phyloP scores from a whole-genome alignment of 2,113 vertebrate species.

The Tenrec ecaudatus region DNA sequence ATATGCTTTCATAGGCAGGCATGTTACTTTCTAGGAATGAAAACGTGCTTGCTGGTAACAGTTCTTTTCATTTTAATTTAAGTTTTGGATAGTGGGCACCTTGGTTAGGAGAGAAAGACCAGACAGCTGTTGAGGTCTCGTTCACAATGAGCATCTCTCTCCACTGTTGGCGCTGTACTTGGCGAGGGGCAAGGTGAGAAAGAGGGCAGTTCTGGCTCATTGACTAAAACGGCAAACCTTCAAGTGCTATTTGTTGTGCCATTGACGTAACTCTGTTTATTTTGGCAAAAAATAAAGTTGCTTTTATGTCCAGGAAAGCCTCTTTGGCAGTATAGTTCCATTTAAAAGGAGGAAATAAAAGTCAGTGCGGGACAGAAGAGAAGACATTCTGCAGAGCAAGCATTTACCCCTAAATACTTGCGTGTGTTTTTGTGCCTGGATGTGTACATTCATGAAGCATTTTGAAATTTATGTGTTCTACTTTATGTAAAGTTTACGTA shows the following conservation, averaged over 20 bases:
- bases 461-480: slow-evolving; percentile 13
- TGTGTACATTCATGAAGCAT: slow-evolving; percentile 33
- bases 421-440: not conserved
- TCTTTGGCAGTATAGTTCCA: slow-evolving; percentile 32
- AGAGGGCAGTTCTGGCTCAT: not conserved
- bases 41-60: slow-evolving; percentile 45
- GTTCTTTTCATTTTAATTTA: slow-evolving; percentile 60
- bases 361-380: not conserved
- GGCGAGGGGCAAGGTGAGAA: not conserved
- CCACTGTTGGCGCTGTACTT: not conserved
- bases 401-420: slow-evolving; percentile 12
- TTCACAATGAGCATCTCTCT: not conserved
- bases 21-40: slow-evolving; percentile 52
- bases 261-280: slow-evolving; percentile 51
- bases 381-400: not conserved
- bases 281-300: slow-evolving; percentile 29
- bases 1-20: slow-evolving; percentile 23
- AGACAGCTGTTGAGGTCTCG: not conserved
- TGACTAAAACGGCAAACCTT: not conserved
- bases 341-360: slow-evolving; percentile 61
- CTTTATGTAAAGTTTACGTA: slow-evolving; percentile 30
- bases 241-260: not conserved
- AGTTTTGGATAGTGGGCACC: slow-evolving; percentile 45
- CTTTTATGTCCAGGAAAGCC: slow-evolving; percentile 26
- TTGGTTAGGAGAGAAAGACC: slow-evolving; percentile 18